These are phyloP conservation scores for Pseudoips prasinana DNA, from an alignment of 2,888 invertebrate species.

Conservation along the genomic window DNA sequence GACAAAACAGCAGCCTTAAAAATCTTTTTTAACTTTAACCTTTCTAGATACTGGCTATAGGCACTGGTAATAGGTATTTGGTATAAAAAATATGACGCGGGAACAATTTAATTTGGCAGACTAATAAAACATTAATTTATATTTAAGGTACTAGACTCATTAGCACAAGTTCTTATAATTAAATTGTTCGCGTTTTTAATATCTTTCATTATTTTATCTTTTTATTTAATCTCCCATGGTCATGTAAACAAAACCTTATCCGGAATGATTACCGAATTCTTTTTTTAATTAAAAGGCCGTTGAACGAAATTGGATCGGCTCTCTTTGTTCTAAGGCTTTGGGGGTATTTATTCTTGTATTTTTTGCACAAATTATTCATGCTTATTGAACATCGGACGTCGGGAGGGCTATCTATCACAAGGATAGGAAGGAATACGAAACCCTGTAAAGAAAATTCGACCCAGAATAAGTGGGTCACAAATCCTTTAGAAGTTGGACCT, in stretches of 20 bases:
- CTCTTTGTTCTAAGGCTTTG: slow-evolving; percentile 47
- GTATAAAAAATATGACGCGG: too few relatives aligned
- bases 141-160: too few relatives aligned
- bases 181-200: too few relatives aligned
- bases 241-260: slow-evolving; percentile 36
- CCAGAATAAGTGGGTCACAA: slow-evolving; percentile 59
- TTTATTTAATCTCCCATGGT: slow-evolving; percentile 1
- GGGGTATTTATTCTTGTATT: slow-evolving; percentile 52
- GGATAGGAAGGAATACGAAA: slow-evolving; percentile 48
- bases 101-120: too few relatives aligned
- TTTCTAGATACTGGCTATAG: too few relatives aligned
- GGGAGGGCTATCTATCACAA: slow-evolving; percentile 60
- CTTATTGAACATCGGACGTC: slow-evolving; percentile 63
- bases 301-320: slow-evolving; percentile 48
- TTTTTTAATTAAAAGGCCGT: slow-evolving; percentile 53
- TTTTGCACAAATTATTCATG: slow-evolving; percentile 66
- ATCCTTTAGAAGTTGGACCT: slow-evolving; percentile 55
- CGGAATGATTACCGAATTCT: slow-evolving; percentile 40
- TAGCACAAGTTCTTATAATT: too few relatives aligned
- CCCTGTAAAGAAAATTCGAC: slow-evolving; percentile 51
- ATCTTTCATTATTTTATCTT: too few relatives aligned
- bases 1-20: too few relatives aligned
- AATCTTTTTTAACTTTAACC: too few relatives aligned
- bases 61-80: too few relatives aligned
- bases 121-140: too few relatives aligned